These are phyloP conservation scores for Smithornis capensis DNA, from an alignment of 2,113 vertebrate genomes.

Conservation along the genomic window DNA sequence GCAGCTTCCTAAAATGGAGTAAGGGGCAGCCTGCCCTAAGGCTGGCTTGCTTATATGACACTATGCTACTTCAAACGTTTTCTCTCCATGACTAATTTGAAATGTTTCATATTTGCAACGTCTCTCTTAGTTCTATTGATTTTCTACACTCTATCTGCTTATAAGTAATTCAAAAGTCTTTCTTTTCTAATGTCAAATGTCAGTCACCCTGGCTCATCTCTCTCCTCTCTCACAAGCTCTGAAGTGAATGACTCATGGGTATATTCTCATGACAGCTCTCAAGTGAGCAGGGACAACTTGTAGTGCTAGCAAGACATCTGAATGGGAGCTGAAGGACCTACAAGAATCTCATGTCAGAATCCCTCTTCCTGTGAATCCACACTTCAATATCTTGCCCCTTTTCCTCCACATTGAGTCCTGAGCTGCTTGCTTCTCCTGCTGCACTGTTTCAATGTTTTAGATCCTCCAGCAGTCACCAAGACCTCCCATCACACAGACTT, in stretches of 20 bases:
- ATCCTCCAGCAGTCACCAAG: neutral
- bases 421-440: neutral
- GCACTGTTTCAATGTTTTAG: neutral
- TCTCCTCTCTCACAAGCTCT: neutral
- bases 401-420: neutral
- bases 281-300: neutral
- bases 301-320: neutral
- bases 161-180: neutral
- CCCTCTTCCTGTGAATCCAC: neutral
- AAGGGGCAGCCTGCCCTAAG: neutral
- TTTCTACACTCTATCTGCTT: neutral
- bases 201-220: neutral
- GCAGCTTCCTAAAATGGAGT: neutral
- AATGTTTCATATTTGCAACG: neutral
- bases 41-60: neutral
- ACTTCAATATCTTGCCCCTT: neutral
- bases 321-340: neutral
- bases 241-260: neutral
- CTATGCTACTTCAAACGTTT: neutral
- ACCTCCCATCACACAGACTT: neutral
- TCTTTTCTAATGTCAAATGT: neutral
- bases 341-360: neutral
- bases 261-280: neutral
- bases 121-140: neutral
- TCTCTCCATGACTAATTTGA: neutral